Evolutionary conservation across 2,888 invertebrate species (phyloP).

Genomic region (Nephrocerus scutellatus): DNA sequence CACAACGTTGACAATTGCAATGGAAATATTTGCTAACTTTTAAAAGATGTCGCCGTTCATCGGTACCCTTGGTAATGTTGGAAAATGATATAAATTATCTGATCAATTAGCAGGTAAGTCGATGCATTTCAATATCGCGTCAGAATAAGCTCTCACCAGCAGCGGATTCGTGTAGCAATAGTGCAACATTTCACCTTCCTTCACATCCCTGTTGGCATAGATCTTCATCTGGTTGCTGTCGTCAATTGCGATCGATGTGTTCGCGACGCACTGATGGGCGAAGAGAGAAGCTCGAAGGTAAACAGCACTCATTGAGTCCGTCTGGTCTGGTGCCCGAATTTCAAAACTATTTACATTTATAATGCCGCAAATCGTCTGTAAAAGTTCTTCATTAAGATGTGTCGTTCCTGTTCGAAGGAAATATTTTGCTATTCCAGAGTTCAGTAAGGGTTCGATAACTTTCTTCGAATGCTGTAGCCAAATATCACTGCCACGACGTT

Average conservation of each 20-base stretch:
- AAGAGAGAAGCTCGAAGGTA: conserved; percentile 63
- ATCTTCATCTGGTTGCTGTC: conserved; percentile 60
- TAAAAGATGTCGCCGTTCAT: conserved; percentile 59
- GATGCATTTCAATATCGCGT: no score
- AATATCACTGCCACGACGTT: conserved; percentile 50
- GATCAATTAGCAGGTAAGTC: background rate
- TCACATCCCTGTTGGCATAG: conserved; percentile 58
- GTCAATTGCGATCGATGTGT: conserved; percentile 66
- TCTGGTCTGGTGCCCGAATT: conserved; percentile 50
- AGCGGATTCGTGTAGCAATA: conserved; percentile 67
- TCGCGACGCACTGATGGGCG: conserved; percentile 67
- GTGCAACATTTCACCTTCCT: conserved; percentile 55
- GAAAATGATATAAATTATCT: background rate
- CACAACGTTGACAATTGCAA: conserved; percentile 62
- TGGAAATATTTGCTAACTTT: conserved; percentile 68
- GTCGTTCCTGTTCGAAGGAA: conserved; percentile 36
- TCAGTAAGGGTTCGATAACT: conserved; percentile 40
- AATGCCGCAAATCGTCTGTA: conserved; percentile 65
- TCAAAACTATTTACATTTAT: conserved; percentile 75
- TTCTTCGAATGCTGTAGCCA: conserved; percentile 53
- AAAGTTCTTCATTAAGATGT: conserved; percentile 46
- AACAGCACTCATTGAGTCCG: conserved; percentile 56
- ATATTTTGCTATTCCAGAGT: conserved; percentile 25
- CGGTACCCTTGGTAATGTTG: no score
- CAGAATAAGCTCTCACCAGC: conserved; percentile 50